Percentiles rank a stretch among this genome's conserved stretches.
phyloP scores from a whole-genome alignment of 1,140 invertebrate species.

The Batillaria attramentaria region DNA sequence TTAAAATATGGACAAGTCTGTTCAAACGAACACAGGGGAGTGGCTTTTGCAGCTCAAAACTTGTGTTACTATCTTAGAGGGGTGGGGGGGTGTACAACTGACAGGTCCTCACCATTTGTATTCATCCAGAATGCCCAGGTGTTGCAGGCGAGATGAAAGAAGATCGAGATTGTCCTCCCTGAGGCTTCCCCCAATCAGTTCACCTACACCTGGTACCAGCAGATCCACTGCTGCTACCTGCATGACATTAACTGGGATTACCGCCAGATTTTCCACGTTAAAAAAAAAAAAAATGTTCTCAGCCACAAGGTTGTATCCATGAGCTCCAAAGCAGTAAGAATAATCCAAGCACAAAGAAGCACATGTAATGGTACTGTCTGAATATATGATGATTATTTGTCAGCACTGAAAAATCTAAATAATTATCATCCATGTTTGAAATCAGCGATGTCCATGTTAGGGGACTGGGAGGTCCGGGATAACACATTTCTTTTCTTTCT shows the following conservation, averaged over 20 bases:
- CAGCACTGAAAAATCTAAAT: too few species aligned
- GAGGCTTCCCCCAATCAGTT: constrained; percentile 93
- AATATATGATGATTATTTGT: too few species aligned
- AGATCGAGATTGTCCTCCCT: constrained; percentile 85
- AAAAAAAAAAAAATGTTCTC: neutral
- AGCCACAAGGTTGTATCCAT: too few species aligned
- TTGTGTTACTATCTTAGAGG: neutral
- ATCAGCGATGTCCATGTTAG: too few species aligned
- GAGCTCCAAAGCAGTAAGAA: too few species aligned
- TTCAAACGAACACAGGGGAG: neutral
- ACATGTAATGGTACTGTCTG: too few species aligned
- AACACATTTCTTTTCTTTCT: too few species aligned
- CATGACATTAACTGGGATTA: neutral
- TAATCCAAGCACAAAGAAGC: too few species aligned
- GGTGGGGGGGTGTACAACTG: neutral
- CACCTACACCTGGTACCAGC: constrained; percentile 88
- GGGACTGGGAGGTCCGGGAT: too few species aligned
- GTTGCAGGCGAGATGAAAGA: constrained; percentile 71
- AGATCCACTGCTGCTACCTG: constrained; percentile 90
- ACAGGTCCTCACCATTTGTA: constrained; percentile 12
- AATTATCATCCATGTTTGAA: too few species aligned
- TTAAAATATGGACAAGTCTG: neutral
- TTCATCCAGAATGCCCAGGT: neutral
- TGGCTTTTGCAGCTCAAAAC: neutral
- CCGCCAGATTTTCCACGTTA: neutral